Conservation (phyloP, 2,888 invertebrate genomes). For the Campoplex nolae region DNA sequence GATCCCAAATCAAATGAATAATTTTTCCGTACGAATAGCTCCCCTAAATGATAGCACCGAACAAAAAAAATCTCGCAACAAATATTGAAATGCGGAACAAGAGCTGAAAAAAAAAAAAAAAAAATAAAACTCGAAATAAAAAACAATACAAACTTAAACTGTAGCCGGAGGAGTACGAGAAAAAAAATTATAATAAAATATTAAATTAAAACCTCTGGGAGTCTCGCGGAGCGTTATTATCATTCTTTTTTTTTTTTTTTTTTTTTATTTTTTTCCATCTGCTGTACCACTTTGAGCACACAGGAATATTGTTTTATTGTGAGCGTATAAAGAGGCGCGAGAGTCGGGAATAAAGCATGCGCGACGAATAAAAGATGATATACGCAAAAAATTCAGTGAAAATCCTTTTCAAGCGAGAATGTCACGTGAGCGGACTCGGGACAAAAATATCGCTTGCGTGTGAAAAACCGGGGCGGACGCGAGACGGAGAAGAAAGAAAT, state of each 20-base stretch:
- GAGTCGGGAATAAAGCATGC: conserved; percentile 13
- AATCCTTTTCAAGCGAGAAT: conserved; percentile 32
- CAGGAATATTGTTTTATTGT: conserved; percentile 13
- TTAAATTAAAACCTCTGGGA: conserved; percentile 16
- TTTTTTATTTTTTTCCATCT: neutral
- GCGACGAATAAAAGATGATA: neutral
- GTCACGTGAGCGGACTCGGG: conserved; percentile 47
- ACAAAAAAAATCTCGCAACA: neutral
- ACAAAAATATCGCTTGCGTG: conserved; percentile 60
- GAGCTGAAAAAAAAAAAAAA: neutral
- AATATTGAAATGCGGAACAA: neutral
- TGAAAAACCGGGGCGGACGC: conserved; percentile 25
- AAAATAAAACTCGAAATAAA: neutral
- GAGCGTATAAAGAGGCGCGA: neutral
- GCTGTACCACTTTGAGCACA: conserved; percentile 14
- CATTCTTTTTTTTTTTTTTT: no score
- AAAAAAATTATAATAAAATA: conserved; percentile 12
- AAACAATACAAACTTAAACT: neutral
- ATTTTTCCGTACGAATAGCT: neutral
- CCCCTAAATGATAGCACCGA: neutral
- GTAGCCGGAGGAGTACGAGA: neutral
- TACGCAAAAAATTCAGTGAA: conserved; percentile 18
- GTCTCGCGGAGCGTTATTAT: neutral
- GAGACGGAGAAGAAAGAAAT: conserved; percentile 19
- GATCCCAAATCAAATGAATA: neutral